Evolutionary conservation across 2,888 invertebrate genomes (phyloP).

Genomic region (Himalopsyche kuldschensis): DNA sequence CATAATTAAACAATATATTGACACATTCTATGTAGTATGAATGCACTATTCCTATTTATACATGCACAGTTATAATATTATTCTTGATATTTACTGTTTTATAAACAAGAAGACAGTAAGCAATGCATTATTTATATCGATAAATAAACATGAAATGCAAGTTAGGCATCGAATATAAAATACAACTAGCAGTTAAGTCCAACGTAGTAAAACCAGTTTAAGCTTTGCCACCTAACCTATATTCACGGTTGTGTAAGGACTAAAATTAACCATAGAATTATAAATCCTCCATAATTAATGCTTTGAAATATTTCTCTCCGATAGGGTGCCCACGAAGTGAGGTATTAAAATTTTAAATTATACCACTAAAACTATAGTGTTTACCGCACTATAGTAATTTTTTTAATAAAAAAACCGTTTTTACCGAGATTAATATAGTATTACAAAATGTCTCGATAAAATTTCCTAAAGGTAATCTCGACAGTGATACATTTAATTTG

Average conservation of each 20-base stretch:
- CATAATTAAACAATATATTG: too few species aligned
- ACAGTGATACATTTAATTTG: too few species aligned
- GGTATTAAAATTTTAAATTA: too few species aligned
- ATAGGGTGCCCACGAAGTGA: not conserved
- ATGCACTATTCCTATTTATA: not conserved
- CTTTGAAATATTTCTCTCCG: slow-evolving; percentile 10
- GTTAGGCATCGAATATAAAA: not conserved
- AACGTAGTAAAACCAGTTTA: not conserved
- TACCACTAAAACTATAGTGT: too few species aligned
- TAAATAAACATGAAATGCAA: not conserved
- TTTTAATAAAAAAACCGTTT: too few species aligned
- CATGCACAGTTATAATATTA: not conserved
- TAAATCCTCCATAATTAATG: slow-evolving; percentile 35
- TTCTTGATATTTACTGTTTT: not conserved
- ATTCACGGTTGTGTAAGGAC: slow-evolving; percentile 9
- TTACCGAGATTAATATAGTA: too few species aligned
- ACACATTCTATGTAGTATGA: too few species aligned
- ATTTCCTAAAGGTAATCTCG: too few species aligned
- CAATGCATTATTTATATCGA: not conserved
- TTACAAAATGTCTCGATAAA: too few species aligned
- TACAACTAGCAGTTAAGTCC: not conserved
- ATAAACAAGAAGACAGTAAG: not conserved
- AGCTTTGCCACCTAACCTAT: slow-evolving; percentile 13
- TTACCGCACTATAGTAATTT: too few species aligned
- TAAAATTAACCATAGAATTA: slow-evolving; percentile 21